phyloP scores from a whole-genome alignment of 2,888 invertebrate genomes.

The Osmoderma eremita region DNA sequence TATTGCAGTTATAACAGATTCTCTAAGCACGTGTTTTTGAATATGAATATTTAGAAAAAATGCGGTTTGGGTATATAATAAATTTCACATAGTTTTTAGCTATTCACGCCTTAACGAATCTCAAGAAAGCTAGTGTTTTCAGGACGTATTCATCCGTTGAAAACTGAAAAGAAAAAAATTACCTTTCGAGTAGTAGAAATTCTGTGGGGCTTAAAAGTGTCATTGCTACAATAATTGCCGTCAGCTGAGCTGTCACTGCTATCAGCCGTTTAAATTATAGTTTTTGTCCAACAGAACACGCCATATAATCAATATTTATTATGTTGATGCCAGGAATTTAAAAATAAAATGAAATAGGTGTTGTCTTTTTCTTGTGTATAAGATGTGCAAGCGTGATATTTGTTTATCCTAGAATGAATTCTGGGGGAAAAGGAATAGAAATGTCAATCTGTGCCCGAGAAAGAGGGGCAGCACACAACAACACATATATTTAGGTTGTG shows the following conservation, averaged over 20 bases:
- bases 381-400: neutral
- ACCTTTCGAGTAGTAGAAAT: too few relatives aligned
- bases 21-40: too few relatives aligned
- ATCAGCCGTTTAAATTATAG: slow-evolving; percentile 24
- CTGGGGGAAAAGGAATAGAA: neutral
- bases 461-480: neutral
- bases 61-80: too few relatives aligned
- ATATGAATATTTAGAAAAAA: too few relatives aligned
- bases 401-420: neutral
- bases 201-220: slow-evolving; percentile 14
- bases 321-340: neutral
- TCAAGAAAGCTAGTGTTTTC: too few relatives aligned
- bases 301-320: slow-evolving; percentile 27
- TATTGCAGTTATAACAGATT: too few relatives aligned
- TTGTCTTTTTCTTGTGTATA: neutral
- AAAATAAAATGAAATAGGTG: neutral
- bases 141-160: too few relatives aligned
- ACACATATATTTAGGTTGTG: neutral
- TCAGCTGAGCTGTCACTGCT: slow-evolving; percentile 24
- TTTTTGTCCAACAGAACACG: slow-evolving; percentile 13
- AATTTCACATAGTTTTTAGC: too few relatives aligned
- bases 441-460: slow-evolving; percentile 1
- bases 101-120: too few relatives aligned
- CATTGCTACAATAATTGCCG: slow-evolving; percentile 21
- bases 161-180: too few relatives aligned